These are phyloP conservation scores for Gortyna flavago DNA, from an alignment of 2,888 invertebrate genomes.

Conservation along the genomic window DNA sequence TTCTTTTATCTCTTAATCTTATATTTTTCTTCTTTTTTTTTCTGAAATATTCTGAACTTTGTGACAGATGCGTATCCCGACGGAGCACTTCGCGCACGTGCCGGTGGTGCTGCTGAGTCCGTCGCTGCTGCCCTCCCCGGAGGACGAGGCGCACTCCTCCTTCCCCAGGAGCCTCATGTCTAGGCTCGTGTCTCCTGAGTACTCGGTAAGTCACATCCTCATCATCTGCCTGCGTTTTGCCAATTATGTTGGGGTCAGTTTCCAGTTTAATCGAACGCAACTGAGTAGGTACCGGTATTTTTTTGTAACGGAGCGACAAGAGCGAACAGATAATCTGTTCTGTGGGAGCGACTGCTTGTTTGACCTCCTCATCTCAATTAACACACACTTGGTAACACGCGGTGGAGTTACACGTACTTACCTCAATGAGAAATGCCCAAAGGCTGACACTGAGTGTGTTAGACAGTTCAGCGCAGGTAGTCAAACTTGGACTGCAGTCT, in stretches of 20 bases:
- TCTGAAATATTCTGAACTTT: neutral
- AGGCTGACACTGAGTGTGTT: no score
- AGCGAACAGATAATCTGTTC: no score
- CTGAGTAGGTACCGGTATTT: no score
- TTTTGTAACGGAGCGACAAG: no score
- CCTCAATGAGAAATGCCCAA: no score
- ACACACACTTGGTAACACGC: neutral
- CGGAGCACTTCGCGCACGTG: slow-evolving; percentile 98
- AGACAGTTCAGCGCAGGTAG: neutral
- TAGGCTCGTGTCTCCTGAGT: slow-evolving; percentile 90
- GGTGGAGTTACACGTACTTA: no score
- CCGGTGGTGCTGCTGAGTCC: slow-evolving; percentile 97
- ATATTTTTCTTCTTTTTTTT: neutral
- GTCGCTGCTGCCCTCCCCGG: slow-evolving; percentile 94
- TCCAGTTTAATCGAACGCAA: neutral
- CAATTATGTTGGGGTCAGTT: neutral
- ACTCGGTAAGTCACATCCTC: slow-evolving; percentile 73
- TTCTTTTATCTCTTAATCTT: neutral
- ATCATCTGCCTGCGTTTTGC: neutral
- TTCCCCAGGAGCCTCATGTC: slow-evolving; percentile 92
- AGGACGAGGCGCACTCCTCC: slow-evolving; percentile 91
- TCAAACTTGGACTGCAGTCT: neutral
- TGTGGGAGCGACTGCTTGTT: no score
- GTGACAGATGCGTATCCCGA: slow-evolving; percentile 96
- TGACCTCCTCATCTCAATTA: no score